Base-by-base conservation (phyloP, 2,113 vertebrate genomes). In the Neopipo cinnamomea region DNA sequence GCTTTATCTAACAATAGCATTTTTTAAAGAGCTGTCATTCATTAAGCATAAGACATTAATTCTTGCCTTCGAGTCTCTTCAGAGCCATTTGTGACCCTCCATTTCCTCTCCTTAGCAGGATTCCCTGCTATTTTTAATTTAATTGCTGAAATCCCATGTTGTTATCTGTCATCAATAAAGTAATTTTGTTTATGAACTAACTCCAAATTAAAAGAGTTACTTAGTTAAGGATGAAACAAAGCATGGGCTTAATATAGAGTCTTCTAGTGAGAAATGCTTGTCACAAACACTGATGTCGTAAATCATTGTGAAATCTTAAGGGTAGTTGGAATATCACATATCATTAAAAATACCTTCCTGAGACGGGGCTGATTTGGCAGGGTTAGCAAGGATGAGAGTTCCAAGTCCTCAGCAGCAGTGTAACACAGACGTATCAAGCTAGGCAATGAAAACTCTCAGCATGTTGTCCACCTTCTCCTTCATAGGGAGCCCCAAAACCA, bases 171-270 rank as follows among this genome's bases (percentile, higher is more conserved):
- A 75, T 59, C 7, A 33, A 0, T 65, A 61, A 82, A 67, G 47
- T 17, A 65, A 49, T 88, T 72, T 56, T 84, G 50, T 77, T 81
- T 61, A 91, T 70, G 23, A 56, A 76, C 44, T 47, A 91, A 67
- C 19, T 86, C 27, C 58, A 44, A 79, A 91, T 35, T 47, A 88
- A 88, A n/a, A 56, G 18, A 81, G n/a, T n/a, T n/a, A n/a, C n/a
- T n/a, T n/a, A n/a, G n/a, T 63, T 82, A 62, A 79, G 37, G 42
- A 68, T 62, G 11, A 95, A 94, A 72, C n/a, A n/a, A 82, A 78
- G 41, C 44, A 42, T 31, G 30, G 28, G 11, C 46, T 90, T 65
- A 59, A 87, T 56, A 70, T 11, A 53, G 65, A 49, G 13, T 17
- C 41, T 82, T 59, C 49, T 49, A 59, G 19, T 12, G 7, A 79